A percentile compares a stretch with the other conserved stretches of the same genome.
Conservation (phyloP, 1,140 invertebrate genomes). For the Helicoverpa zea region DNA sequence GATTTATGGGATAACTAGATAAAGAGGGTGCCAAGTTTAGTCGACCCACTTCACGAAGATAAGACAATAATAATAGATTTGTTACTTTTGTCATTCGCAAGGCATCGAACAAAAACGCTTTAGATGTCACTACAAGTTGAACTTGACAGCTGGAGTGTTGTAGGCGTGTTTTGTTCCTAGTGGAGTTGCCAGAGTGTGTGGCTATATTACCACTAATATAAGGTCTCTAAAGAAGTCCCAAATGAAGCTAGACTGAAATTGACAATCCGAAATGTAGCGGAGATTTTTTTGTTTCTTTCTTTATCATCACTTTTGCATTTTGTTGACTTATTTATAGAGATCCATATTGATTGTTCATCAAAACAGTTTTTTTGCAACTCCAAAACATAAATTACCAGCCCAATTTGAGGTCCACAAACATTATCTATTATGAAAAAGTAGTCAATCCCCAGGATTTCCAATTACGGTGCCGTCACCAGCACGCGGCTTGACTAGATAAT, state of each 20-base stretch:
- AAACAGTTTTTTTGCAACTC: background rate
- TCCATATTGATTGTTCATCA: too few species aligned
- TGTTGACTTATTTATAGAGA: too few species aligned
- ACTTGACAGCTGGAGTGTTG: constrained; percentile 2
- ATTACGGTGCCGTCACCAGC: constrained; percentile 12
- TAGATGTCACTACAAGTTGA: constrained; percentile 22
- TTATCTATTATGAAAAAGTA: constrained; percentile 21
- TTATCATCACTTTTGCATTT: too few species aligned
- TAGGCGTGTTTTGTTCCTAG: background rate
- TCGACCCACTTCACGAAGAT: constrained; percentile 61
- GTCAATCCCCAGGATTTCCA: constrained; percentile 22
- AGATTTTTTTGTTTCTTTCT: too few species aligned
- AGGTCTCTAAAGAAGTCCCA: too few species aligned
- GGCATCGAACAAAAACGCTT: constrained; percentile 38
- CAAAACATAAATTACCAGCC: background rate
- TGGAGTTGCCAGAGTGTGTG: constrained; percentile 1
- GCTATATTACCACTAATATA: too few species aligned
- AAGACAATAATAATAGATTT: constrained; percentile 74
- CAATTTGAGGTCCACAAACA: background rate
- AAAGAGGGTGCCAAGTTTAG: constrained; percentile 71
- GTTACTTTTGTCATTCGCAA: constrained; percentile 57
- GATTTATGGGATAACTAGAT: constrained; percentile 76
- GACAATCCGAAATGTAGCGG: too few species aligned
- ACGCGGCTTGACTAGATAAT: constrained; percentile 22
- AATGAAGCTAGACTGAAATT: too few species aligned